These are phyloP conservation scores for Ditula angustiorana DNA, from an alignment of 2,888 invertebrate species.

Conservation along the genomic window DNA sequence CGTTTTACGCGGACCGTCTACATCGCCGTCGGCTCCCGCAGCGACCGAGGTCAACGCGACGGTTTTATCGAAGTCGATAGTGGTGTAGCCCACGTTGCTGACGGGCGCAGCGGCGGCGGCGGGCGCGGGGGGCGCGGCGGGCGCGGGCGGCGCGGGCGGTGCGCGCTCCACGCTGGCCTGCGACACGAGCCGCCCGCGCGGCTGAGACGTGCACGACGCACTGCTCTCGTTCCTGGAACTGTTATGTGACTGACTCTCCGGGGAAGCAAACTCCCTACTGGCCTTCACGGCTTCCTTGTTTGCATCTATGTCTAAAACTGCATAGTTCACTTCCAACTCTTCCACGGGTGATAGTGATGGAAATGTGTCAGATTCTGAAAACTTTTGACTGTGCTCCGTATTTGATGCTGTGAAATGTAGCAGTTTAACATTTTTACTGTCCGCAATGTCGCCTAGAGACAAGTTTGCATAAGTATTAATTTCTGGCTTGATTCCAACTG, in stretches of 20 bases:
- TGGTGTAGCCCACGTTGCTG: constrained; percentile 91
- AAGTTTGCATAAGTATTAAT: constrained; percentile 76
- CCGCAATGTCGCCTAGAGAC: constrained; percentile 68
- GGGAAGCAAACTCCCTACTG: constrained; percentile 60
- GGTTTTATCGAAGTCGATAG: constrained; percentile 97
- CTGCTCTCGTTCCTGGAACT: constrained; percentile 69
- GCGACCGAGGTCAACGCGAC: constrained; percentile 92
- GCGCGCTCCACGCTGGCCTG: constrained; percentile 67
- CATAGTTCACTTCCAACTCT: constrained; percentile 89
- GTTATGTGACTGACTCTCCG: constrained; percentile 65
- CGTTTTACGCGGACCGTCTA: constrained; percentile 91
- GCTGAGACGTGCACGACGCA: constrained; percentile 63
- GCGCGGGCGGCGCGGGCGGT: constrained; percentile 70
- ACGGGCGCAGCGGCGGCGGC: constrained; percentile 79
- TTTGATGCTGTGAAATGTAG: constrained; percentile 51
- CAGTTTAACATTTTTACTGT: constrained; percentile 61
- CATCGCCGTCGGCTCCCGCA: constrained; percentile 88
- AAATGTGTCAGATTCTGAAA: constrained; percentile 76
- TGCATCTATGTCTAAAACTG: constrained; percentile 90
- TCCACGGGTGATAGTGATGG: constrained; percentile 74
- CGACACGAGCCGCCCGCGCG: constrained; percentile 64
- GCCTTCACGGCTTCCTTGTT: constrained; percentile 70
- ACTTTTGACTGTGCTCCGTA: constrained; percentile 67
- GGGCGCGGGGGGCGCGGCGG: constrained; percentile 76
- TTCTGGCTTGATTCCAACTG: constrained; percentile 63